A percentile compares a stretch with the other conserved stretches of the same genome.
phyloP scores from a whole-genome alignment of 2,797 vertebrate species.

The Cossypha heuglini region DNA sequence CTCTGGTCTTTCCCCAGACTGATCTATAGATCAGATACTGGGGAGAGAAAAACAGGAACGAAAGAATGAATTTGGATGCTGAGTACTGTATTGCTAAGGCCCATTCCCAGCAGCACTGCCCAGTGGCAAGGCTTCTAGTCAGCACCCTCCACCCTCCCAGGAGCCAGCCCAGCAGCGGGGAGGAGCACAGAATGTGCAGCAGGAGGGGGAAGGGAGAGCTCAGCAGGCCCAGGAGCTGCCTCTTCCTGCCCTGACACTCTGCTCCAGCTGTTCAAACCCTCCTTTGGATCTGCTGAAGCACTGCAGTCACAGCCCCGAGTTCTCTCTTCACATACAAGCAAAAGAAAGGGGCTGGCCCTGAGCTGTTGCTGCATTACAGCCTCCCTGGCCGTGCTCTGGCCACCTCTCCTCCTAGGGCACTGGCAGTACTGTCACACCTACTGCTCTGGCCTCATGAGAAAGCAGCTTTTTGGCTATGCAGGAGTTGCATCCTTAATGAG shows the following conservation, averaged over 20 bases:
- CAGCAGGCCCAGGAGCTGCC: background rate
- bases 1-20: background rate
- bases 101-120: background rate
- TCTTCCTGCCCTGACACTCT: background rate
- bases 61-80: background rate
- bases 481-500: background rate
- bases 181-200: background rate
- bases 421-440: background rate
- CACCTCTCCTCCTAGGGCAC: background rate
- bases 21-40: background rate
- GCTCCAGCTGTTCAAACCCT: background rate
- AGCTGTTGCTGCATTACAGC: background rate
- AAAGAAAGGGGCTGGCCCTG: accelerated
- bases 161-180: background rate
- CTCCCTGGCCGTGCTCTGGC: background rate
- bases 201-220: background rate
- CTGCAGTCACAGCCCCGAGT: background rate
- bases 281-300: background rate
- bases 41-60: background rate
- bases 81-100: background rate
- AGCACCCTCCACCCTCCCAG: background rate
- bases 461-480: background rate
- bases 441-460: background rate
- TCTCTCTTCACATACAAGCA: background rate
- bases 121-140: background rate